phyloP scores from a whole-genome alignment of 2,888 invertebrate genomes.

The Amiota minor region DNA sequence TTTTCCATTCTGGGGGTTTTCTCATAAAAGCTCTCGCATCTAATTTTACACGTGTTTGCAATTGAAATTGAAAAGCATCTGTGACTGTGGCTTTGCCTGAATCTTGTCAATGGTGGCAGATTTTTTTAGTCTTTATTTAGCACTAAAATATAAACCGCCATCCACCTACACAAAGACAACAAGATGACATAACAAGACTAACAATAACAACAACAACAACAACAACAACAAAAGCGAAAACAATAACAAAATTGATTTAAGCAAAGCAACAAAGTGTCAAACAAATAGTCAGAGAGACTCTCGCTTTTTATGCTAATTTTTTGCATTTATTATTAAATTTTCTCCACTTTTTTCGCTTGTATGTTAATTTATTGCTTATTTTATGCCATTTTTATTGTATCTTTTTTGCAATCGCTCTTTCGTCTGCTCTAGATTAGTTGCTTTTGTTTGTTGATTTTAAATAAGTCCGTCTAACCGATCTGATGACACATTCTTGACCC shows the following conservation, averaged over 20 bases:
- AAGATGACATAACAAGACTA: no score
- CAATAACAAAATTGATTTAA: no score
- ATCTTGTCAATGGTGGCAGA: no score
- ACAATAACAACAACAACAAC: no score
- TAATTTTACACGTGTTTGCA: slow-evolving; percentile 56
- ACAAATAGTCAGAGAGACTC: not conserved
- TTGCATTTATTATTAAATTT: slow-evolving; percentile 24
- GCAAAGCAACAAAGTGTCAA: no score
- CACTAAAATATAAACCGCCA: no score
- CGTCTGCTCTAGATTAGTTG: slow-evolving; percentile 19
- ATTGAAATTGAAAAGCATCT: slow-evolving; percentile 56
- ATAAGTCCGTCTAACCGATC: not conserved
- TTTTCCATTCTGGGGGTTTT: not conserved
- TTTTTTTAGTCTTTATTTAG: no score
- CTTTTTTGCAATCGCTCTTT: not conserved
- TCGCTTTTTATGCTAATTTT: slow-evolving; percentile 61
- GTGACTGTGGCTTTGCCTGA: slow-evolving; percentile 1
- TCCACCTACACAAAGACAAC: slow-evolving; percentile 16
- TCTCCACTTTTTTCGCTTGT: slow-evolving; percentile 41
- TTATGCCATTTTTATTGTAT: not conserved
- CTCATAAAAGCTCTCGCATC: not conserved
- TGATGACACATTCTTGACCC: not conserved
- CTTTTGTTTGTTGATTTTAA: not conserved
- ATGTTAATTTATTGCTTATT: slow-evolving; percentile 28
- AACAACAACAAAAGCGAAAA: no score